Conservation (phyloP, 2,113 vertebrate genomes). For the Dicentrarchus labrax region DNA sequence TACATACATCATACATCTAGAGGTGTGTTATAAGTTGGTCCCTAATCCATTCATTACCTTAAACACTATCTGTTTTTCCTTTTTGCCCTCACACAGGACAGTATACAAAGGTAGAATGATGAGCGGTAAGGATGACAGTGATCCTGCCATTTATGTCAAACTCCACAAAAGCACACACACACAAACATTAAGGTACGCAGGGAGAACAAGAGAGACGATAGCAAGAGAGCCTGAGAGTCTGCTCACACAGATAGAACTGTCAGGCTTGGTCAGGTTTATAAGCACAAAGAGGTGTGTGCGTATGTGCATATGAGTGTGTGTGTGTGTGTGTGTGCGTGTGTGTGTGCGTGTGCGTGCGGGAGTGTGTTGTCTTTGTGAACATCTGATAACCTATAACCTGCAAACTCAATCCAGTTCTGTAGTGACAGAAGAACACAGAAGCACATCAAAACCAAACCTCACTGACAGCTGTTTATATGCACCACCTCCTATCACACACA, state of each 20-base stretch:
- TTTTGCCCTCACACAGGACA: background rate
- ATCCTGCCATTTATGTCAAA: background rate
- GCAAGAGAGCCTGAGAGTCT: slow-evolving; percentile 40
- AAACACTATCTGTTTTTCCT: background rate
- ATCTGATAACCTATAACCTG: slow-evolving; percentile 78
- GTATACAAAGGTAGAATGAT: background rate
- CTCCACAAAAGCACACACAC: slow-evolving; percentile 8
- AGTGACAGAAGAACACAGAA: slow-evolving; percentile 61
- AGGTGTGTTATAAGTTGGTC: background rate
- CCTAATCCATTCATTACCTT: background rate
- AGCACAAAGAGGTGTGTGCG: slow-evolving; percentile 32
- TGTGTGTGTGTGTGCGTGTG: slow-evolving; percentile 25
- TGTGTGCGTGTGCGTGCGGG: slow-evolving; percentile 39
- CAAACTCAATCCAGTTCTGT: slow-evolving; percentile 68
- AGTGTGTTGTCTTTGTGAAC: slow-evolving; percentile 24
- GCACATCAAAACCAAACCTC: slow-evolving; percentile 60
- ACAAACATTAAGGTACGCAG: slow-evolving; percentile 14
- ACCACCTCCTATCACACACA: slow-evolving; percentile 30
- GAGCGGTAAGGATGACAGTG: background rate
- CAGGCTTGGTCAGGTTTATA: slow-evolving; percentile 64
- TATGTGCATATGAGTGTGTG: slow-evolving; percentile 6
- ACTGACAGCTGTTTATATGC: slow-evolving; percentile 76
- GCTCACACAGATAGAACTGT: slow-evolving; percentile 71
- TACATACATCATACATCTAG: background rate
- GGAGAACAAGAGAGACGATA: slow-evolving; percentile 7